Conservation (phyloP, 37 sponge, comb jelly and placozoan species). For the Aphrocallistes beatrix region DNA sequence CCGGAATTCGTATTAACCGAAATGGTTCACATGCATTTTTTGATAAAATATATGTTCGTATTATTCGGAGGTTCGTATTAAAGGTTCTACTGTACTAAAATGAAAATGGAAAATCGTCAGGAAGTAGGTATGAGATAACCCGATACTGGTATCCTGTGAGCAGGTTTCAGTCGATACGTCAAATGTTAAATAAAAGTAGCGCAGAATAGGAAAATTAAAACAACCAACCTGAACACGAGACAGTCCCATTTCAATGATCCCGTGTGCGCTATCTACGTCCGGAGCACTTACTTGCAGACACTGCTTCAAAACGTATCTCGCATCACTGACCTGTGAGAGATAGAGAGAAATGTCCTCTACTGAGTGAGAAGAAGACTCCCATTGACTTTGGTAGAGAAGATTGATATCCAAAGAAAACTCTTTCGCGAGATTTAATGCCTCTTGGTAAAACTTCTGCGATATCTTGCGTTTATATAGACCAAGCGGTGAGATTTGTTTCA, state of each 20-base stretch:
- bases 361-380: neutral
- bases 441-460: neutral
- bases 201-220: neutral
- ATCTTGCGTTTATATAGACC: slow-evolving; percentile 1
- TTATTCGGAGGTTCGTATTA: too few relatives aligned
- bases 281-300: neutral
- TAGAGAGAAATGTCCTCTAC: neutral
- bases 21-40: too few relatives aligned
- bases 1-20: too few relatives aligned
- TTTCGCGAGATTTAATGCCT: neutral
- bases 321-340: neutral
- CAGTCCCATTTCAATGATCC: neutral
- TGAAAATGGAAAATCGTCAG: too few relatives aligned
- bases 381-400: neutral
- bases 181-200: neutral
- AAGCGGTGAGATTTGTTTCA: neutral
- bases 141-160: neutral
- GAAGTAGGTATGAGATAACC: neutral
- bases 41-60: too few relatives aligned
- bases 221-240: neutral
- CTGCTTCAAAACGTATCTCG: neutral
- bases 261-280: neutral
- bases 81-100: too few relatives aligned
- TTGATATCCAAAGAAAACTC: neutral
- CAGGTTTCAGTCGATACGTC: neutral